A percentile compares a stretch with the other conserved stretches of the same genome.
phyloP scores from a whole-genome alignment of 2,888 invertebrate genomes.

The Cephus rjabovi region DNA sequence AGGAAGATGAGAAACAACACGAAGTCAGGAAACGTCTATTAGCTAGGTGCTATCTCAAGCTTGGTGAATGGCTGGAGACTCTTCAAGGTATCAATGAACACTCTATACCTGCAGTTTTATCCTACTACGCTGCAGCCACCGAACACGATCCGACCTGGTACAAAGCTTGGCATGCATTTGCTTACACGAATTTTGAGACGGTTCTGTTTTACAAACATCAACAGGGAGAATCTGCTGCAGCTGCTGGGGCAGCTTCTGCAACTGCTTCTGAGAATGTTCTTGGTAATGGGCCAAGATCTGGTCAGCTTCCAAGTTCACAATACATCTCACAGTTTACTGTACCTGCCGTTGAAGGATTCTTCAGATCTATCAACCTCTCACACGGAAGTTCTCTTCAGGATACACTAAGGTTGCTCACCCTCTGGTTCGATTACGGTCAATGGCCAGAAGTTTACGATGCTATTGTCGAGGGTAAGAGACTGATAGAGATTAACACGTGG shows the following conservation, averaged over 20 bases:
- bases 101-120: constrained; percentile 81
- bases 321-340: constrained; percentile 86
- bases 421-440: constrained; percentile 99
- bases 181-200: constrained; percentile 97
- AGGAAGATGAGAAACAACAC: constrained; percentile 63
- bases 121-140: constrained; percentile 86
- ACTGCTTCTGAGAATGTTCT: constrained; percentile 18
- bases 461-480: constrained; percentile 89
- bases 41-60: constrained; percentile 89
- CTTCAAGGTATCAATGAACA: constrained; percentile 83
- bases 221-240: constrained; percentile 47
- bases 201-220: constrained; percentile 77
- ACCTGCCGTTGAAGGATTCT: constrained; percentile 95
- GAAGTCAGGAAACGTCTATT: constrained; percentile 68
- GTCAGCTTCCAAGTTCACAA: constrained; percentile 64
- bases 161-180: constrained; percentile 99
- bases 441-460: constrained; percentile 94
- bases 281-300: constrained; percentile 36
- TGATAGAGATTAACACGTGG: constrained; percentile 98
- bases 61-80: constrained; percentile 96
- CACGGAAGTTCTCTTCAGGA: constrained; percentile 96
- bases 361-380: constrained; percentile 93
- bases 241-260: constrained; percentile 6
- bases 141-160: constrained; percentile 90
- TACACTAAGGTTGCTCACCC: constrained; percentile 91